Evolutionary conservation across 2,113 vertebrate genomes (phyloP).

Genomic region (Rhea americana): DNA sequence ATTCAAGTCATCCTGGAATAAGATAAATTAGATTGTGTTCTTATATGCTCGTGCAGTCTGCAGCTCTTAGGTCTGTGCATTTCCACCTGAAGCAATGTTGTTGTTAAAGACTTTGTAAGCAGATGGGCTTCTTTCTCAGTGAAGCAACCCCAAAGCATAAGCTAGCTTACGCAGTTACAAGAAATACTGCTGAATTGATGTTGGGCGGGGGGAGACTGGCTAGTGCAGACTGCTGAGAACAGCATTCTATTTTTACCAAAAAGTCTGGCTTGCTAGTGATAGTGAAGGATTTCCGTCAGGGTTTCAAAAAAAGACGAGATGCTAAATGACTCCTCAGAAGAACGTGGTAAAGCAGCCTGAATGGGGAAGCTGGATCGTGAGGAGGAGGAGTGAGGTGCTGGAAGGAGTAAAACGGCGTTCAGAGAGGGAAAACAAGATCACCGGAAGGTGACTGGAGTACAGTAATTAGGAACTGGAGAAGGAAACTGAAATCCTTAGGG

Average conservation of each 20-base stretch:
- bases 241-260: slow-evolving; percentile 31
- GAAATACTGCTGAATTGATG: slow-evolving; percentile 13
- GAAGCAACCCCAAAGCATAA: slow-evolving; percentile 50
- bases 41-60: not conserved
- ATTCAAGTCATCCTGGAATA: not conserved
- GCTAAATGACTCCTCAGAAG: not conserved
- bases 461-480: slow-evolving; percentile 61
- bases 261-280: slow-evolving; percentile 7
- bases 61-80: not conserved
- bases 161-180: not conserved
- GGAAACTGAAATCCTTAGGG: slow-evolving; percentile 54
- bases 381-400: not conserved
- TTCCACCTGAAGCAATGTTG: slow-evolving; percentile 17
- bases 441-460: not conserved
- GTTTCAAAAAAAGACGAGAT: not conserved
- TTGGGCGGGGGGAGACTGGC: not conserved
- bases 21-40: slow-evolving; percentile 4
- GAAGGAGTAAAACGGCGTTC: slow-evolving; percentile 10
- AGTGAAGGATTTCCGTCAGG: slow-evolving; percentile 23
- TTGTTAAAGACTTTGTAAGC: slow-evolving; percentile 27
- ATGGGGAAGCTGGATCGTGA: slow-evolving; percentile 13
- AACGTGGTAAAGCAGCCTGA: slow-evolving; percentile 3
- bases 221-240: slow-evolving; percentile 8
- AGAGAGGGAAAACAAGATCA: slow-evolving; percentile 33
- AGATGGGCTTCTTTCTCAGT: slow-evolving; percentile 22